A percentile compares a stretch with the other conserved stretches of the same genome.
Evolutionary conservation across 2,888 invertebrate genomes (phyloP).

Genomic region (Tuta absoluta): DNA sequence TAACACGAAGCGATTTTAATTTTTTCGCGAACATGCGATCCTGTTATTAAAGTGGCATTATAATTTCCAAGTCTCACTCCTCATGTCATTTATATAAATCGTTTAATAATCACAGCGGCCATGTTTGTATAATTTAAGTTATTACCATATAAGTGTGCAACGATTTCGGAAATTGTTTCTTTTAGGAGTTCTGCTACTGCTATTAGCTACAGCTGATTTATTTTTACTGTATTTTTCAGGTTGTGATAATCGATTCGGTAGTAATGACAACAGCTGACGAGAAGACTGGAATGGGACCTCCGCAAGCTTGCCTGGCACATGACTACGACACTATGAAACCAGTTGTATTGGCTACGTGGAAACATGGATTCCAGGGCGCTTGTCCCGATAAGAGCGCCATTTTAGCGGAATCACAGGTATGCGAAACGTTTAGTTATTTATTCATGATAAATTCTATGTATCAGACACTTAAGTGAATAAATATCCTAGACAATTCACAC

Average conservation of each 20-base stretch:
- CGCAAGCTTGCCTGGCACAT: slow-evolving; percentile 92
- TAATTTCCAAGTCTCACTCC: slow-evolving; percentile 60
- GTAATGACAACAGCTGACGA: slow-evolving; percentile 92
- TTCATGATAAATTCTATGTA: not conserved
- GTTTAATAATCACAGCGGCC: slow-evolving; percentile 5
- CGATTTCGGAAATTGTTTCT: not conserved
- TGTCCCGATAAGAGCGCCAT: slow-evolving; percentile 96
- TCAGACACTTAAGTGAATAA: too few relatives aligned
- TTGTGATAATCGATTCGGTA: slow-evolving; percentile 95
- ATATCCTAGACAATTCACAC: too few relatives aligned
- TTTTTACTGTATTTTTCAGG: slow-evolving; percentile 68
- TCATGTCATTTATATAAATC: slow-evolving; percentile 24
- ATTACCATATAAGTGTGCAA: slow-evolving; percentile 2
- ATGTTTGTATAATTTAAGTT: slow-evolving; percentile 17
- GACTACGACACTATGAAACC: slow-evolving; percentile 97
- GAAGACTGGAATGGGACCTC: slow-evolving; percentile 83
- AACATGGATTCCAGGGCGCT: slow-evolving; percentile 97
- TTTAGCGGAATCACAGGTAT: slow-evolving; percentile 91
- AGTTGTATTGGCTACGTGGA: slow-evolving; percentile 96
- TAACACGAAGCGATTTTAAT: slow-evolving; percentile 58
- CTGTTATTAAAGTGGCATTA: slow-evolving; percentile 64
- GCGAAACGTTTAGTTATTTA: not conserved
- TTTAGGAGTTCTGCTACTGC: too few relatives aligned
- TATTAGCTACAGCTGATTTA: too few relatives aligned
- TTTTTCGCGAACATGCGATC: slow-evolving; percentile 63